These are phyloP conservation scores for Ommatoiulus sabulosus DNA, from an alignment of 2,888 invertebrate genomes.

Conservation along the genomic window DNA sequence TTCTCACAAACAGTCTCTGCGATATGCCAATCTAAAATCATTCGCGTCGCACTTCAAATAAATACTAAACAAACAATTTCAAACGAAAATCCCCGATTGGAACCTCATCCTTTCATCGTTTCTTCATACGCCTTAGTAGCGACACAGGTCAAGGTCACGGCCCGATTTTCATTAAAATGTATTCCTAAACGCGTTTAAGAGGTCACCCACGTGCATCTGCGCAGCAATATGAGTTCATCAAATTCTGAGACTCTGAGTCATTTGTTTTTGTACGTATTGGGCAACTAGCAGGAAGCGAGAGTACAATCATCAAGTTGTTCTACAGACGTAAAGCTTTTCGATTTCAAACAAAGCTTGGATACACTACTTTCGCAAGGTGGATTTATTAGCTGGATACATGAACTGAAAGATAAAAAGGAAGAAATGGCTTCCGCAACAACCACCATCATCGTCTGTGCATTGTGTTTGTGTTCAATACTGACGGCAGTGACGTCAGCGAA, in stretches of 20 bases:
- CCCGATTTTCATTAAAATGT: background rate
- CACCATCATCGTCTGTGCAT: background rate
- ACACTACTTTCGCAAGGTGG: background rate
- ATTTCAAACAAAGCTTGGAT: background rate
- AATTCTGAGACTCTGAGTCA: constrained; percentile 6
- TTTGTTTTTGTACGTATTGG: background rate
- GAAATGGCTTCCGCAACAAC: background rate
- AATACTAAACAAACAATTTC: too few species aligned
- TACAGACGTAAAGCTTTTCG: background rate
- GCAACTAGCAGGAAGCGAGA: background rate
- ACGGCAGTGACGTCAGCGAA: background rate
- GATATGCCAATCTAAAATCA: too few species aligned
- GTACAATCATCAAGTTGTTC: background rate
- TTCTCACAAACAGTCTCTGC: too few species aligned
- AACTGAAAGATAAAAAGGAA: too few species aligned
- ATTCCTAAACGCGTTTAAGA: background rate
- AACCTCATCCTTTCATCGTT: background rate
- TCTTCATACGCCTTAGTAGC: background rate
- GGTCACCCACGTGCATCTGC: background rate
- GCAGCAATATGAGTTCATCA: background rate
- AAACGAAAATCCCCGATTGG: background rate
- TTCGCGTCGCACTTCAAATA: too few species aligned
- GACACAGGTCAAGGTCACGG: background rate
- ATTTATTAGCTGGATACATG: background rate
- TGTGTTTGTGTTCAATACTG: background rate